Evolutionary conservation across 2,888 invertebrate genomes (phyloP).

Genomic region (Nudaria mundana): DNA sequence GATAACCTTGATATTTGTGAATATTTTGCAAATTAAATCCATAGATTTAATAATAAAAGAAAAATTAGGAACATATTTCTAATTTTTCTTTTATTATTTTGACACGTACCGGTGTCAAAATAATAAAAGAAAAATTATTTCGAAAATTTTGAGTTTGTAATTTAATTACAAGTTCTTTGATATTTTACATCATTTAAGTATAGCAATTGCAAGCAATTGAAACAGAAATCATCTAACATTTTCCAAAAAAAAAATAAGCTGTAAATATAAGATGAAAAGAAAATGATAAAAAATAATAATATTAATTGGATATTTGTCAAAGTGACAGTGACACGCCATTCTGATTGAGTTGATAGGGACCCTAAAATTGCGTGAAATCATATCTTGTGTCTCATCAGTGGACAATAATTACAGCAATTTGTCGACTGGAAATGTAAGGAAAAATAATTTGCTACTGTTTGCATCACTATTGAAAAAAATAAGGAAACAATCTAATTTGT

Average conservation of each 20-base stretch:
- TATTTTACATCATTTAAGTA: not conserved
- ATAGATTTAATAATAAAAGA: too few species aligned
- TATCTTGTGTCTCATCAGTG: slow-evolving; percentile 44
- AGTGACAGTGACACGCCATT: slow-evolving; percentile 51
- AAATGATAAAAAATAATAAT: slow-evolving; percentile 40
- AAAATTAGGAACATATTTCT: too few species aligned
- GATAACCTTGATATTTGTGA: too few species aligned
- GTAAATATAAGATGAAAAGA: slow-evolving; percentile 27
- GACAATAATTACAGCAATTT: slow-evolving; percentile 69
- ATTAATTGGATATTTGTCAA: slow-evolving; percentile 61
- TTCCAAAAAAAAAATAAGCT: slow-evolving; percentile 17
- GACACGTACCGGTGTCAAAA: too few species aligned
- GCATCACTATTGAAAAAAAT: too few species aligned
- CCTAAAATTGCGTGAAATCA: slow-evolving; percentile 54
- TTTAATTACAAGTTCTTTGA: too few species aligned
- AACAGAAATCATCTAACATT: slow-evolving; percentile 2
- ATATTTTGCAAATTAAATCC: too few species aligned
- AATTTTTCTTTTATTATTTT: too few species aligned
- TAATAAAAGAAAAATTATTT: too few species aligned
- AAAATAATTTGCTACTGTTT: slow-evolving; percentile 25
- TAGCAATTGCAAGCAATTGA: not conserved
- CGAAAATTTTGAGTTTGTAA: too few species aligned
- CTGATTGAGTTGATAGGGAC: slow-evolving; percentile 54
- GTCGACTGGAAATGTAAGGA: slow-evolving; percentile 44
- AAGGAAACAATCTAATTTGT: too few species aligned